phyloP scores from a whole-genome alignment of 2,113 vertebrate genomes.

The Malaclemys terrapin region DNA sequence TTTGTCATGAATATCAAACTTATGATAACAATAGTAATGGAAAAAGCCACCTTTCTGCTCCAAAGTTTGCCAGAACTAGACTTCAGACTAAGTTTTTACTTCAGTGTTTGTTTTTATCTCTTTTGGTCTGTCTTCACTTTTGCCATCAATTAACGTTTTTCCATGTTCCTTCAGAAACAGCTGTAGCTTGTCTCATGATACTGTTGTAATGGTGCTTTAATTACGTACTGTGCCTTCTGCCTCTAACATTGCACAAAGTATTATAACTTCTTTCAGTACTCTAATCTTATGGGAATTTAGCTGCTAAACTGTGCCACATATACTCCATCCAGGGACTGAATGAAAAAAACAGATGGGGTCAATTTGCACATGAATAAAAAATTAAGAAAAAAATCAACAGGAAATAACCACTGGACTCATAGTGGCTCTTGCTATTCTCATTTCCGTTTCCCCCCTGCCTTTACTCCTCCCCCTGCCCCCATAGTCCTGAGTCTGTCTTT shows the following conservation, averaged over 20 bases:
- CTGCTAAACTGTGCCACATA: slow-evolving; percentile 14
- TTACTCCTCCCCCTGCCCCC: not conserved
- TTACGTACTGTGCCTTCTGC: not conserved
- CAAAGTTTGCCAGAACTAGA: not conserved
- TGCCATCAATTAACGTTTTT: not conserved
- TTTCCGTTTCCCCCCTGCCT: slow-evolving; percentile 8
- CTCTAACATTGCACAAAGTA: not conserved
- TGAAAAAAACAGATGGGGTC: slow-evolving; percentile 58
- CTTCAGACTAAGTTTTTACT: not conserved
- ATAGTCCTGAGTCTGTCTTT: not conserved
- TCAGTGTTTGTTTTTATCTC: not conserved
- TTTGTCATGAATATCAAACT: not conserved
- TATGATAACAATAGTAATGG: not conserved
- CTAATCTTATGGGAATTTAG: not conserved
- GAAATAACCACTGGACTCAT: slow-evolving; percentile 56
- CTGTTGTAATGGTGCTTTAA: not conserved
- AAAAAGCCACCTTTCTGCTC: not conserved
- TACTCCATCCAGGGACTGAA: not conserved
- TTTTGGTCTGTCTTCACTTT: not conserved
- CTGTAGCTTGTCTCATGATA: not conserved
- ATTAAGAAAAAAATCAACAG: slow-evolving; percentile 39
- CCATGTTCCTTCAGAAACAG: slow-evolving; percentile 6
- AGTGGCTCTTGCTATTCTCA: slow-evolving; percentile 2
- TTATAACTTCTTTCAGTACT: not conserved
- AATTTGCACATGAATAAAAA: slow-evolving; percentile 44